Base-by-base conservation (phyloP, 2,888 invertebrate species). In the Dendrolimus pini region DNA sequence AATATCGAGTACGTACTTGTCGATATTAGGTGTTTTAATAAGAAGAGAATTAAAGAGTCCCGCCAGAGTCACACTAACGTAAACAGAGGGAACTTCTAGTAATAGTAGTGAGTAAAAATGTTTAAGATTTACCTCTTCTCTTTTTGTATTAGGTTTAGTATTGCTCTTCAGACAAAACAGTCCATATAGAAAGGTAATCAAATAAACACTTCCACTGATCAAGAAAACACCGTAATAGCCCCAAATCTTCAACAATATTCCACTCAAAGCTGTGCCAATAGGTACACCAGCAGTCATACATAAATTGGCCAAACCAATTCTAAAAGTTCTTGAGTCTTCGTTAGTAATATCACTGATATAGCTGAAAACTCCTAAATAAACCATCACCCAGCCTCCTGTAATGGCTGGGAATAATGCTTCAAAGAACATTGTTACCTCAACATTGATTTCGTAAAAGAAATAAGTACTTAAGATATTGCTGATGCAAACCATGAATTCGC, bases 291-390 rank as follows among this genome's bases (percentile, higher is more conserved):
- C 82, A 54, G 93, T 93, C 68, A 92, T 78, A 71, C 93, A 92
- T 13, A 93, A 78, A 69, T 93, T 93, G 7, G 92, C 87, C 9
- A 94, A 80, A 1, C 93, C 93, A 1, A 94, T 91, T 63, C 94
- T 79, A 54, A 92, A 84, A 0, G 94, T 94, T 61, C 93, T 89
- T 0, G 83, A 83, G 62, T 92, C 82, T 30, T 87, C 82, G 59
- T 82, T 83, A 0, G 93, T 92, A 7, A 93, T 88, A 55, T 93
- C 93, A 69, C 93, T 91, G 7, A 94, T 89, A 67, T 93, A 94
- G 65, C 93, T 93, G 76, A 93, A 92, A 57, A 93, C 87, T n/a
- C 92, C 92, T 61, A 93, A 78, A 56, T 86, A 91, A 59, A 92
- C 84, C 69, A 91, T 83, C 2, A 92, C 91, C 89, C 91, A 91